Evolutionary conservation across 2,888 invertebrate species (phyloP), one percentile per base, ranked within the genome.

Genomic region (Drosophila seclusa): DNA sequence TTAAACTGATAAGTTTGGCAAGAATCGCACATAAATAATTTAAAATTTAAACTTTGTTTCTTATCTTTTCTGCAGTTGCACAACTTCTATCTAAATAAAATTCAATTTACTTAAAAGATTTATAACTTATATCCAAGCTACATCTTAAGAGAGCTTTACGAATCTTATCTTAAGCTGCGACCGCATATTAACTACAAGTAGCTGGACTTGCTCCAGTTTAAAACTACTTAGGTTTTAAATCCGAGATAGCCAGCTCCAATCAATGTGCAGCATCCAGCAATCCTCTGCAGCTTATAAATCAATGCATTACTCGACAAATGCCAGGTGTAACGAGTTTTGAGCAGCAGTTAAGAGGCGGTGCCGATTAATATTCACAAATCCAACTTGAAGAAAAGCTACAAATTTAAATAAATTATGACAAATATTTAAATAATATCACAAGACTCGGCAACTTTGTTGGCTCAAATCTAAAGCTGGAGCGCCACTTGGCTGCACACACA

Each of bases 341-440:
- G 40, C 29, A 8, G 45, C 68, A 40, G 48, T 67, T 72, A 53
- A 71, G 52, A 45, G 45, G 45, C 45, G 45, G 45, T 16, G 45
- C 45, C 45, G 45, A 45, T 45, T 45, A 52, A 57, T 45, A n/a
- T 21, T 31, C 71, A 61, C 70, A 68, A 75, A 71, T 36, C 27
- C 59, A 63, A 70, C 77, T 71, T 68, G 73, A 86, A 80, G 75
- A 83, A 68, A 80, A 68, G 74, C 86, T 0, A 83, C 80, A 80
- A 88, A 86, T 77, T 77, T 71, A 80, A 58, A 80, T 83, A 83
- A 83, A 80, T 88, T 88, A 83, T 88, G 68, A 74, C 69, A 86
- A 85, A 77, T 80, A 88, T 83, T 84, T 76, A 69, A 83, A 85
- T 82, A 68, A 78, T 73, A 58, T 34, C 38, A 13, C 13, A 71